Evolutionary conservation across 2,113 vertebrate genomes (phyloP), one percentile per base, ranked within the genome.

Genomic region (Poicephalus meyeri): DNA sequence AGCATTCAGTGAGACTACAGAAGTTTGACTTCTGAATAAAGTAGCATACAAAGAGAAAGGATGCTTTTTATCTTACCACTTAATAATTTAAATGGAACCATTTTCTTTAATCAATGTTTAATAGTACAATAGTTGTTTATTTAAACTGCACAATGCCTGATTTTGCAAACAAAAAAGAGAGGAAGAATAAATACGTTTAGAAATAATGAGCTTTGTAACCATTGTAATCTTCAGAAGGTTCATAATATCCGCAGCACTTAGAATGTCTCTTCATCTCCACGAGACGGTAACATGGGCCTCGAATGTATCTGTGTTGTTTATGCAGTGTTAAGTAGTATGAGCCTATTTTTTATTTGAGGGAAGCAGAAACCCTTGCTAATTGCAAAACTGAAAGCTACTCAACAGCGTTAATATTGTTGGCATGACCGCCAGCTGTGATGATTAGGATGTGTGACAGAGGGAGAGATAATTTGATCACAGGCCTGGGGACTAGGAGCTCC

Each of bases 21-120:
- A 97, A 98, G 96, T 97, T 97, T 97, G 93, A 96, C 95, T 97
- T 97, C 95, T 86, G 95, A 97, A 97, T 97, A 96, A 98, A 97
- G 97, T 94, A 79, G 37, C 33, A 28, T 89, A 92, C 94, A 91
- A 95, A 95, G 94, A 95, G 88, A 97, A 94, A 76, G 55, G 86
- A 94, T 96, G 95, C 84, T 96, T 97, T 97, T 97, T 97, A 97
- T 96, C 94, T 96, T 93, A 83, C 93, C 93, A 89, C 90, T 97
- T 97, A 97, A 97, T 97, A 97, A 95, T 96, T 95, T 91, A 94
- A 97, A 92, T 52, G 70, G 70, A 94, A 87, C 80, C 33, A 66
- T 91, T 96, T 96, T 91, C 95, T 97, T 97, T 96, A 97, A 96
- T 96, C 93, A 94, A 89, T 92, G 94, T 96, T 97, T 96, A 95